These are phyloP conservation scores for Chironomus tepperi DNA, from an alignment of 1,140 invertebrate genomes.

Conservation along the genomic window DNA sequence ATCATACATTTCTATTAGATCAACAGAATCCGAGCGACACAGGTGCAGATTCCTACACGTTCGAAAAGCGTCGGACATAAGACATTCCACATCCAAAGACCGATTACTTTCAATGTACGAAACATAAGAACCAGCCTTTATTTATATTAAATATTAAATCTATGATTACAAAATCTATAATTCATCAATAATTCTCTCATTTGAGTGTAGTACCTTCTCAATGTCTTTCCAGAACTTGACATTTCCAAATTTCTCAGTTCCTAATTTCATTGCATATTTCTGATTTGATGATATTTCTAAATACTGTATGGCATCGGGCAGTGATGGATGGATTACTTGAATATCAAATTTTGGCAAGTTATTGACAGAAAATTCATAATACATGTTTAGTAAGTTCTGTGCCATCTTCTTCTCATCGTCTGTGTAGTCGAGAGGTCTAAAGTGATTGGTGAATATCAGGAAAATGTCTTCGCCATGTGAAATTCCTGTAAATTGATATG, in stretches of 20 bases:
- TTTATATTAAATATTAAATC: too few species aligned
- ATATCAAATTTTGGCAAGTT: not conserved
- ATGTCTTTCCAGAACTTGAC: not conserved
- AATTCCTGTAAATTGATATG: not conserved
- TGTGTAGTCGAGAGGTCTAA: not conserved
- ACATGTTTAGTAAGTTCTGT: not conserved
- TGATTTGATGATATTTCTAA: not conserved
- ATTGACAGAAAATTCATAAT: not conserved
- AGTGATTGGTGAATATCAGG: not conserved
- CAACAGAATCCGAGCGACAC: too few species aligned
- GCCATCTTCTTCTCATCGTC: not conserved
- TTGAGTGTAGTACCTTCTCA: not conserved
- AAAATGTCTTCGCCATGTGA: constrained; percentile 9
- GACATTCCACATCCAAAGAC: too few species aligned
- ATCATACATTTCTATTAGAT: too few species aligned
- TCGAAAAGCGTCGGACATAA: too few species aligned
- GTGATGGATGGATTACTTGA: not conserved
- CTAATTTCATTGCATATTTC: not conserved
- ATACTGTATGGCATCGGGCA: not conserved
- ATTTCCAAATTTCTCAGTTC: not conserved
- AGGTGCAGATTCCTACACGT: too few species aligned
- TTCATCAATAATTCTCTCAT: not conserved
- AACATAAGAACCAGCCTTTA: too few species aligned
- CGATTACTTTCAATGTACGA: too few species aligned
- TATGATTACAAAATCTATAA: not conserved